Base-by-base conservation (phyloP, 2,113 vertebrate species). In the Scomber scombrus region DNA sequence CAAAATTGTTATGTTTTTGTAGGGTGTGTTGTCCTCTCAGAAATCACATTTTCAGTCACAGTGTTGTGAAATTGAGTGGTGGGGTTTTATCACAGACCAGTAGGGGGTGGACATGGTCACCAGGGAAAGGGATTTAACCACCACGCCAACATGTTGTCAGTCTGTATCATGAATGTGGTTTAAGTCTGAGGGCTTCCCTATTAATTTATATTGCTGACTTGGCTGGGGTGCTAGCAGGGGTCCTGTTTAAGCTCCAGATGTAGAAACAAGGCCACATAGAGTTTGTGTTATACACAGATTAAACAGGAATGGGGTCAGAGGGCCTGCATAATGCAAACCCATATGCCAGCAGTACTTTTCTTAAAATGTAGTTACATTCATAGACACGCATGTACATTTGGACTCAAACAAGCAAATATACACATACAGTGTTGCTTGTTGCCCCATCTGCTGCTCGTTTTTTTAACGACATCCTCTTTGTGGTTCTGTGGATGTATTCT, bases 231-330 rank as follows among this genome's bases (percentile, higher is more conserved):
- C 75, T 61, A 78, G 78, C 68, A 83, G 82, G 78, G 69, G 69
- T 88, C 66, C 78, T 68, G n/a, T n/a, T 58, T 86, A 89, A 91
- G 80, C 78, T 73, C 61, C 88, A 86, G 80, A 88, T 91, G 82
- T 84, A 91, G 46, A 74, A 90, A 89, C 52, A 85, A 88, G 86
- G 86, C 70, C 88, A 85, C 71, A 80, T 52, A 49, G 71, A 54
- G 65, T 54, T 84, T 88, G 66, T 74, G 21, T 87, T 85, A 83
- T 63, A 46, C 34, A 67, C 66, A 75, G 86, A 90, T 90, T 90
- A 88, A 81, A 49, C 51, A 71, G 31, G 72, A 86, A 81, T 60
- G 82, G 26, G 75, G 78, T 89, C 63, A 83, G 45, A 75, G 64
- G 50, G 47, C 26, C 13, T 54, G 23, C 61, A 52, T 52, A 57